Evolutionary conservation across 2,113 vertebrate species (phyloP).

Genomic region (Antigone vipio): DNA sequence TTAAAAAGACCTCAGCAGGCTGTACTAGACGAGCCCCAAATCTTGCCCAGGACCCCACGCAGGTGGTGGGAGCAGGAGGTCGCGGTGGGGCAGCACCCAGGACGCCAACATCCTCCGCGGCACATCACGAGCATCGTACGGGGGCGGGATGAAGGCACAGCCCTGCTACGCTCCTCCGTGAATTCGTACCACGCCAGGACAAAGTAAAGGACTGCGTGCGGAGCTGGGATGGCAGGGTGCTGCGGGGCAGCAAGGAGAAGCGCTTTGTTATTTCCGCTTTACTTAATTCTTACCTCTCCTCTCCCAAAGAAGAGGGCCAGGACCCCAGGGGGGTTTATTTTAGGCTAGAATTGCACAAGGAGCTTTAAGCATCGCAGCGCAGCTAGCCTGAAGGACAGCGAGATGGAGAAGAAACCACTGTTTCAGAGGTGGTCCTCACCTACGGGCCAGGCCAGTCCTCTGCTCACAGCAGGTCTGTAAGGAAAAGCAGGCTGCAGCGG

Average conservation of each 20-base stretch:
- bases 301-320: not conserved
- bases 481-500: not conserved
- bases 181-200: not conserved
- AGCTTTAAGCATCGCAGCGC: not conserved
- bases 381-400: not conserved
- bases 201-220: not conserved
- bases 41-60: fast-evolving
- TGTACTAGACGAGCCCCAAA: not conserved
- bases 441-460: no score
- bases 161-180: fast-evolving
- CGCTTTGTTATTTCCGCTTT: not conserved
- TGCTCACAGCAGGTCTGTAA: not conserved
- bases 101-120: not conserved
- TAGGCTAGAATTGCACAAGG: not conserved
- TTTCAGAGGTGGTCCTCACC: not conserved
- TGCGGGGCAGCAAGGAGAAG: not conserved
- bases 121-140: fast-evolving
- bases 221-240: not conserved
- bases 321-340: not conserved
- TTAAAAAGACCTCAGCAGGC: not conserved
- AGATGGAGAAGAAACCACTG: not conserved
- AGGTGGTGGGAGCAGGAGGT: not conserved
- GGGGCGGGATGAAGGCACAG: not conserved
- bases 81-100: fast-evolving
- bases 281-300: not conserved